phyloP scores from a whole-genome alignment of 2,113 vertebrate genomes.

The Gambusia affinis region DNA sequence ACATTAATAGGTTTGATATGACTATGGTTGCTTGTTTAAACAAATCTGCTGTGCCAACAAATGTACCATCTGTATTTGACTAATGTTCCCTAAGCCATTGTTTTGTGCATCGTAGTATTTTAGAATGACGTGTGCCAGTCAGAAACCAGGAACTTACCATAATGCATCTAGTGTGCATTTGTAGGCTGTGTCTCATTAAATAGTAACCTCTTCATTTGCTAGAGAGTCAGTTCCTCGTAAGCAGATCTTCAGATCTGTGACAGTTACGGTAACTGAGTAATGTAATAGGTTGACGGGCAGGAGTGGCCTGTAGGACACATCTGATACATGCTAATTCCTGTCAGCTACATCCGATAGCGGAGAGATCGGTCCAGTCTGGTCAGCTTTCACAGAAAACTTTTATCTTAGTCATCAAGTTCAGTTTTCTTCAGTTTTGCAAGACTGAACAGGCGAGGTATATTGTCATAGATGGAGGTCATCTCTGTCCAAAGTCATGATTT shows the following conservation, averaged over 20 bases:
- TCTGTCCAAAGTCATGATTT: background rate
- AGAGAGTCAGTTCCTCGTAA: constrained; percentile 76
- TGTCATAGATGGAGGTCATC: background rate
- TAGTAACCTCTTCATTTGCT: constrained; percentile 73
- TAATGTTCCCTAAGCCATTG: background rate
- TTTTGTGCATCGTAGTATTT: background rate
- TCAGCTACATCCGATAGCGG: constrained; percentile 73
- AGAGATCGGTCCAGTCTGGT: constrained; percentile 26
- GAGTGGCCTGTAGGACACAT: constrained; percentile 75
- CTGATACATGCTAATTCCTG: constrained; percentile 81
- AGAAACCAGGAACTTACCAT: constrained; percentile 60
- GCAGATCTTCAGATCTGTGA: constrained; percentile 60
- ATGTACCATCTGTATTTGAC: too few relatives aligned
- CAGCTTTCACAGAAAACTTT: constrained; percentile 15
- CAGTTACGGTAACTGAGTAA: constrained; percentile 78
- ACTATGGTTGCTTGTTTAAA: too few relatives aligned
- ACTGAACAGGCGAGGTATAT: background rate
- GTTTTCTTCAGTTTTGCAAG: background rate
- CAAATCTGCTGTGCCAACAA: too few relatives aligned
- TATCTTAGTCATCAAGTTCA: background rate
- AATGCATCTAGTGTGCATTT: constrained; percentile 13
- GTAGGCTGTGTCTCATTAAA: constrained; percentile 74
- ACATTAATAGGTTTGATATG: too few relatives aligned
- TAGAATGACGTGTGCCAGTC: constrained; percentile 4
- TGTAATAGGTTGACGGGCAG: constrained; percentile 68